Base-by-base conservation (phyloP, 2,888 invertebrate genomes). In the Meteorus cinctellus region DNA sequence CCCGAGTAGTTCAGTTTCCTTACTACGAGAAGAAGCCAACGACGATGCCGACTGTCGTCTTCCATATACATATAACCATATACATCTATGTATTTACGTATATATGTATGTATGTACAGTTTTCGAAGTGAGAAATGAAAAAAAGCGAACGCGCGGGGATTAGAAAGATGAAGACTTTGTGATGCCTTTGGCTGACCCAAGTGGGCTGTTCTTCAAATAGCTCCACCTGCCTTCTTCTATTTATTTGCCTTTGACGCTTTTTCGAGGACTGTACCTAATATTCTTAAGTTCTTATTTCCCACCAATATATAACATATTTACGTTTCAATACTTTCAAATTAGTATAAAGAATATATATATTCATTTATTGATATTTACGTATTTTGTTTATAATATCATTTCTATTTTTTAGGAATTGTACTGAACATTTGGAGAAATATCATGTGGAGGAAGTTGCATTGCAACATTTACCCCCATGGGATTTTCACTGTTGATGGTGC, bases 171-270 rank as follows among this genome's bases (percentile, higher is more conserved):
- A 78, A 73, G 77, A 78, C 51, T 55, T 55, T 65, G 68, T 6
- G 51, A 76, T 74, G 51, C 75, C 75, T 77, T 75, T 79, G 76
- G 78, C 80, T 79, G 81, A 80, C 79, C 77, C 79, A 78, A 86
- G 85, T 86, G 87, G 86, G 86, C 86, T 82, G 86, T 86, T 87
- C 86, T 86, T 86, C 86, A 86, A 87, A 86, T 86, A 86, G 86
- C 86, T 86, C 87, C 86, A 86, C 86, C 87, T 86, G 86, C 85
- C 85, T 84, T 81, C 77, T 80, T 76, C 78, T 59, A 45, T 36
- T 71, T 45, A 31, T 41, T 60, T 59, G 16, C 29, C 41, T 34
- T 10, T 60, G 27, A 29, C 41, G 29, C 51, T 19, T 31, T 66
- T 60, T 66, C 60, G 14, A 51, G 65, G 27, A 34, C 66, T 51